A percentile compares a stretch with the other conserved stretches of the same genome.
Evolutionary conservation across 2,888 invertebrate genomes (phyloP).

Genomic region (Plagodis dolabraria): DNA sequence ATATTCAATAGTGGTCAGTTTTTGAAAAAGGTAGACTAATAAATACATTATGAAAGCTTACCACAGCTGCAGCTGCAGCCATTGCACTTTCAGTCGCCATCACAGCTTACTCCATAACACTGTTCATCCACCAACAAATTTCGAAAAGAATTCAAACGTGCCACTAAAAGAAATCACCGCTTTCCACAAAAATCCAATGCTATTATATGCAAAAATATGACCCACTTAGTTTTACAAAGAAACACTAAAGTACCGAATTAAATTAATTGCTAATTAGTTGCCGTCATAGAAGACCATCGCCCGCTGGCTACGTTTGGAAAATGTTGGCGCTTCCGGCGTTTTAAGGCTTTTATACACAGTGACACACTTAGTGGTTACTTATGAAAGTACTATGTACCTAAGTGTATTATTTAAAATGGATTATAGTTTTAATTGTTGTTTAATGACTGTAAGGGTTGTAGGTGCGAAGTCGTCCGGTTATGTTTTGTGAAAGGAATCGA

Average conservation of each 20-base stretch:
- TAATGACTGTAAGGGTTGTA: slow-evolving; percentile 44
- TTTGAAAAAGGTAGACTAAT: neutral
- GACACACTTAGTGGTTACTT: neutral
- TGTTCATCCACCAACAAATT: slow-evolving; percentile 15
- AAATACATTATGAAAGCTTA: slow-evolving; percentile 42
- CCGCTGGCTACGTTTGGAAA: slow-evolving; percentile 1
- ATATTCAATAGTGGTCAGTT: too few relatives aligned
- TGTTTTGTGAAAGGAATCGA: slow-evolving; percentile 80
- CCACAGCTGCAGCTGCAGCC: slow-evolving; percentile 58
- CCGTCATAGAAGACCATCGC: neutral
- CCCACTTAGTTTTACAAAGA: slow-evolving; percentile 4
- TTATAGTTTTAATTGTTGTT: slow-evolving; percentile 21
- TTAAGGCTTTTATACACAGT: slow-evolving; percentile 21
- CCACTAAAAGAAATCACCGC: neutral
- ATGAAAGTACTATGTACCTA: slow-evolving; percentile 1
- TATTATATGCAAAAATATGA: slow-evolving; percentile 5
- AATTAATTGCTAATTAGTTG: neutral
- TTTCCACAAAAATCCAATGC: neutral
- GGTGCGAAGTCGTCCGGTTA: slow-evolving; percentile 79
- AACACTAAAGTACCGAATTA: neutral
- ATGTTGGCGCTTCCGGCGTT: slow-evolving; percentile 14
- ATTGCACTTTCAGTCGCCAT: slow-evolving; percentile 71
- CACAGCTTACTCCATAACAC: slow-evolving; percentile 22
- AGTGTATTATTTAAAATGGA: slow-evolving; percentile 3
- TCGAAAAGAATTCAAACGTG: slow-evolving; percentile 4